Evolutionary conservation across 1,140 invertebrate genomes (phyloP), one percentile per base, ranked within the genome.

Genomic region (Melipona quadrifasciata): DNA sequence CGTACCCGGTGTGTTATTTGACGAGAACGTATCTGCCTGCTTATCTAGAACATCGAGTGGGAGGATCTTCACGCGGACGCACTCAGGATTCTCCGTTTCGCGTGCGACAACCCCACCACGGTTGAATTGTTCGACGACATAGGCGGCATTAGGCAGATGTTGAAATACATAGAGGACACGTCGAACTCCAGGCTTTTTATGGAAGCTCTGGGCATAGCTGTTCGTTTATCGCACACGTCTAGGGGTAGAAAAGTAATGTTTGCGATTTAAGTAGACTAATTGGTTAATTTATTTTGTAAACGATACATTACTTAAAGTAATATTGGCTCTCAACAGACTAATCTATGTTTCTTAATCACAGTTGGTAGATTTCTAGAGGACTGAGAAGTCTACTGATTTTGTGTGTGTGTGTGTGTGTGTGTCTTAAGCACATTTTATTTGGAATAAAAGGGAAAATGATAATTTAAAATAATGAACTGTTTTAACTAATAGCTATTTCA

Each of bases 231-330:
- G 5, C 85, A 90, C 47, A 90, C 84, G 3, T 17, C 55, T 10
- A 68, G 73, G 16, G 92, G 93, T 21, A 90, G 89, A 85, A 91
- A 92, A 85, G 94, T 94, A 91, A 55, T 58, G 27, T 24, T 16
- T 51, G 8, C 31, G 21, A 67, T 39, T 47, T n/a, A 39, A 14
- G 4, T 21, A 39, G 39, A 12, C 11, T 24, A 24, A 24, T 39
- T 47, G 39, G 8, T 47, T 47, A 8, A 47, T 47, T 47, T 47
- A 47, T 31, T 47, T 11, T 6, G 39, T 8, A 6, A 47, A 47
- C 8, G 39, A 47, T 8, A 47, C 39, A 47, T 47, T 47, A 8
- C 39, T 47, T 10, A 47, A 47, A 39, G 34, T 5, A 39, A 39
- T 39, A 39, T 39, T 39, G 34, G 34, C 2, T 39, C 31, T 31